phyloP scores from a whole-genome alignment of 64 coral and sea anemone genomes.

The Montipora efflorescens region DNA sequence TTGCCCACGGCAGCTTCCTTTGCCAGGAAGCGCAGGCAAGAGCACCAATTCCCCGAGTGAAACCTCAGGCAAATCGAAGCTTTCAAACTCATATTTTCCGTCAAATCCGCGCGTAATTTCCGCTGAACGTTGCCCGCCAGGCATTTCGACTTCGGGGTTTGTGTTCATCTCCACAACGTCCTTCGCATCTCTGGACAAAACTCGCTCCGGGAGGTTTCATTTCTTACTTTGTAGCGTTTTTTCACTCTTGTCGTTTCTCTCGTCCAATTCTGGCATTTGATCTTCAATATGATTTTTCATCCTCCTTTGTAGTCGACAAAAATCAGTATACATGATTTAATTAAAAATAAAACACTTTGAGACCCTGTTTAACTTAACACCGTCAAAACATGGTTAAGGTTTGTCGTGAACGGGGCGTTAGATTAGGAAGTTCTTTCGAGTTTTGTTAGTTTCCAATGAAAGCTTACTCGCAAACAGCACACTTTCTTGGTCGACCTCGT shows the following conservation, averaged over 20 bases:
- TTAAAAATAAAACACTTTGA: no score
- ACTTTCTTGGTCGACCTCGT: no score
- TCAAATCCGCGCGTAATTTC: slow-evolving; percentile 59
- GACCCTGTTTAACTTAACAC: no score
- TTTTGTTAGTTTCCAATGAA: no score
- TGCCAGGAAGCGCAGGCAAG: not conserved
- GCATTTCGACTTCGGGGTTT: slow-evolving; percentile 75
- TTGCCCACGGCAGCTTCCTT: not conserved
- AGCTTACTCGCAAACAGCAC: no score
- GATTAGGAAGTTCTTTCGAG: no score
- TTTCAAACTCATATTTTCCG: slow-evolving; percentile 21
- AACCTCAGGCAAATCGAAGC: not conserved
- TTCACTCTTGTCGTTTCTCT: not conserved
- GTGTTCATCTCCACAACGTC: slow-evolving; percentile 37
- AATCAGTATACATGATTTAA: no score
- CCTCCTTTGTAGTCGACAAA: no score
- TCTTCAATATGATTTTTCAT: not conserved
- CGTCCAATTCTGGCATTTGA: not conserved
- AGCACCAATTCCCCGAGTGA: not conserved
- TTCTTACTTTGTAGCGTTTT: not conserved
- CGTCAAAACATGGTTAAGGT: no score
- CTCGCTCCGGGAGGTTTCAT: not conserved
- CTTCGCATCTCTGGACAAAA: not conserved
- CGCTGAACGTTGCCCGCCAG: slow-evolving; percentile 6
- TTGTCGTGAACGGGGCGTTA: no score